Conservation (phyloP, 2,888 invertebrate species). For the Xestia c-nigrum region DNA sequence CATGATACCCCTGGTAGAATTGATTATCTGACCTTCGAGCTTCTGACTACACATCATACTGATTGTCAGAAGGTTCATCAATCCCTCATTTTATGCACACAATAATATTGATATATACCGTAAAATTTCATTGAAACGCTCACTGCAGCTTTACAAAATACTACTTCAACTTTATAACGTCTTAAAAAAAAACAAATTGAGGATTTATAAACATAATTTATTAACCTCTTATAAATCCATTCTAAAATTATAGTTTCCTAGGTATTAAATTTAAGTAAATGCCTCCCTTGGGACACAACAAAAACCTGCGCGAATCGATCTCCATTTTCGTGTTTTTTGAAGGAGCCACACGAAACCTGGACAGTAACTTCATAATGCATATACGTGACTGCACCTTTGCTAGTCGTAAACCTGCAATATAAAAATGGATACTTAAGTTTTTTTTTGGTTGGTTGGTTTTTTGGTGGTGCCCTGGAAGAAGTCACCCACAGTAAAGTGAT, state of each 20-base stretch:
- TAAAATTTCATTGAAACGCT: neutral
- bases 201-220: neutral
- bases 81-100: neutral
- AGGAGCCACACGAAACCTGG: neutral
- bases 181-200: neutral
- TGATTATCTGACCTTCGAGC: neutral
- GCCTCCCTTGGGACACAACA: constrained; percentile 8
- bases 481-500: too few species aligned
- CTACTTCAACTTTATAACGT: too few species aligned
- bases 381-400: constrained; percentile 10
- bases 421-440: neutral
- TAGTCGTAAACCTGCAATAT: constrained; percentile 15
- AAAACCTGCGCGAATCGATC: constrained; percentile 1
- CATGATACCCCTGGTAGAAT: neutral
- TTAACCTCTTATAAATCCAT: neutral
- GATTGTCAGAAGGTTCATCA: neutral
- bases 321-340: constrained; percentile 18
- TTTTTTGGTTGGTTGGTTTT: neutral
- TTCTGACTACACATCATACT: neutral
- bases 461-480: too few species aligned
- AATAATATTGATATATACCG: neutral
- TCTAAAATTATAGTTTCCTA: neutral
- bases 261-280: constrained; percentile 6
- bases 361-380: constrained; percentile 16
- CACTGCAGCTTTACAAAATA: neutral